Percentiles rank a stretch among this genome's conserved stretches.
Evolutionary conservation across 2,113 vertebrate species (phyloP).

Genomic region (Engystomops pustulosus): DNA sequence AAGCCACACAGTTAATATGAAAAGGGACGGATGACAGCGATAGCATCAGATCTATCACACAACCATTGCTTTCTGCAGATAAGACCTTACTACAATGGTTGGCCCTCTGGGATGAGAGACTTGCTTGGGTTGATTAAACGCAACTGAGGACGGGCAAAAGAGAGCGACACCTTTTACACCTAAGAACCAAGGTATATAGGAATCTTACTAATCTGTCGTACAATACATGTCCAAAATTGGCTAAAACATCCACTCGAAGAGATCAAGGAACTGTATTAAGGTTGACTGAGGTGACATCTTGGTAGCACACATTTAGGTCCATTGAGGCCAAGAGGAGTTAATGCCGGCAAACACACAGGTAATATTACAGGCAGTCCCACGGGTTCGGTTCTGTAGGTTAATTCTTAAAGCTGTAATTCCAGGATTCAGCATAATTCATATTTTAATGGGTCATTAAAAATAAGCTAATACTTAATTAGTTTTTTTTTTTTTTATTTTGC

Average conservation of each 20-base stretch:
- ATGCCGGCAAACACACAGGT: neutral
- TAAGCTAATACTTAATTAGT: too few species aligned
- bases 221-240: neutral
- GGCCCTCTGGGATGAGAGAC: constrained; percentile 30
- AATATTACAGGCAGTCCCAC: too few species aligned
- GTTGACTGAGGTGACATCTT: neutral
- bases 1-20: constrained; percentile 34
- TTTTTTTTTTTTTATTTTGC: too few species aligned
- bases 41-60: constrained; percentile 50
- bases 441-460: too few species aligned
- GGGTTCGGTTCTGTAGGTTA: too few species aligned
- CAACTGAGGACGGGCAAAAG: constrained; percentile 25
- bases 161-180: neutral
- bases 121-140: constrained; percentile 34
- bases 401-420: too few species aligned
- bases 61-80: constrained; percentile 27
- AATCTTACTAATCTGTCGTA: neutral
- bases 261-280: neutral
- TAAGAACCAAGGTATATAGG: neutral
- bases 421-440: too few species aligned
- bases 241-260: neutral
- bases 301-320: neutral
- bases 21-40: constrained; percentile 24
- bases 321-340: neutral
- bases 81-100: constrained; percentile 38